A percentile compares a stretch with the other conserved stretches of the same genome.
phyloP scores from a whole-genome alignment of 2,888 invertebrate species.

The Cerastis rubricosa region DNA sequence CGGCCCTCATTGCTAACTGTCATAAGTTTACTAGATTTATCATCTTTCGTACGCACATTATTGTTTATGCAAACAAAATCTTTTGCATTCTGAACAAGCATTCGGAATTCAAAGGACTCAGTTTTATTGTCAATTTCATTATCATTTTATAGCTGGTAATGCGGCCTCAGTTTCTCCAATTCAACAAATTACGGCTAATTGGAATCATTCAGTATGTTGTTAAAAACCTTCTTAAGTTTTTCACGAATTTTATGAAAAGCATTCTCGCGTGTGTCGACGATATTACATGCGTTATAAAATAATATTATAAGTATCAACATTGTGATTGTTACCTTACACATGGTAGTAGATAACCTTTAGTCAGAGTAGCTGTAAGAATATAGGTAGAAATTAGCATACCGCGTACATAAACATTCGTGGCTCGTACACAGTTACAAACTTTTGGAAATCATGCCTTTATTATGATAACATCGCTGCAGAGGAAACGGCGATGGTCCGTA shows the following conservation, averaged over 20 bases:
- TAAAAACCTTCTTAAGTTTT: constrained; percentile 11
- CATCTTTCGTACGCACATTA: constrained; percentile 16
- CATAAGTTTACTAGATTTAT: constrained; percentile 37
- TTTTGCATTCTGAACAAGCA: constrained; percentile 12
- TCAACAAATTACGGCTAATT: constrained; percentile 22
- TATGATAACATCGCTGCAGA: constrained; percentile 72
- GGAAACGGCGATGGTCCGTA: constrained; percentile 73
- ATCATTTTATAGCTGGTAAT: not conserved
- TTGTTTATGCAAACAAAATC: constrained; percentile 2
- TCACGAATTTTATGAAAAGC: constrained; percentile 19
- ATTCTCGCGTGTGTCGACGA: constrained; percentile 30
- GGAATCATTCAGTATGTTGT: not conserved
- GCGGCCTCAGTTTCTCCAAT: not conserved
- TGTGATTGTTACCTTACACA: constrained; percentile 61
- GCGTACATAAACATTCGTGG: constrained; percentile 55
- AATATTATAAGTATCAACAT: constrained; percentile 59
- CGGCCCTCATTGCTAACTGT: not conserved
- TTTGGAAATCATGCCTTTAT: constrained; percentile 72
- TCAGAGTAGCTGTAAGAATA: constrained; percentile 8
- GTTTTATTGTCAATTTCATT: constrained; percentile 26
- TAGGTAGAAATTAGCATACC: constrained; percentile 51
- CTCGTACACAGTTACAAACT: constrained; percentile 66
- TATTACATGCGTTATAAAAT: constrained; percentile 51
- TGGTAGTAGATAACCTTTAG: constrained; percentile 50
- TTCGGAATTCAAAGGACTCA: constrained; percentile 12